Conservation (phyloP, 2,797 vertebrate genomes). For the Sphenopsis melanotis region DNA sequence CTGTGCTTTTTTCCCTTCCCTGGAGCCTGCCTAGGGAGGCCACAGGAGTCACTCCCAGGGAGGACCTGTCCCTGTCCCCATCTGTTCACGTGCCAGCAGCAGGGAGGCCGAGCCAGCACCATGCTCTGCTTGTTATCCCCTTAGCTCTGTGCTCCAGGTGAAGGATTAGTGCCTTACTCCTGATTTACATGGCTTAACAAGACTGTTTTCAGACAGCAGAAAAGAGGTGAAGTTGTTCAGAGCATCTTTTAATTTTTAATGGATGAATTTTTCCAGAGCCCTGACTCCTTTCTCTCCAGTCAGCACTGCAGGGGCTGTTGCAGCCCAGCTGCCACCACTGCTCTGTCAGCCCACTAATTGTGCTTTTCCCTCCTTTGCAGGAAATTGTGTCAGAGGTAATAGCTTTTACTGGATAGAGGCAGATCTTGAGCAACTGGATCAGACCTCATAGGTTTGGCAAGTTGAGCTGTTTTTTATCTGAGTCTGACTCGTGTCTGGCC, state of each 20-base stretch:
- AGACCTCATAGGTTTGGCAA: slow-evolving; percentile 57
- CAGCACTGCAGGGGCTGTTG: background rate
- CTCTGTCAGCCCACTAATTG: slow-evolving; percentile 5
- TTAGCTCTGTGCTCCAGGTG: background rate
- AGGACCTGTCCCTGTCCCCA: background rate
- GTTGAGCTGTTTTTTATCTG: background rate
- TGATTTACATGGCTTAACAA: background rate
- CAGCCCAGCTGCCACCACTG: background rate
- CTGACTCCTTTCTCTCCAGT: background rate
- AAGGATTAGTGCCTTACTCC: background rate
- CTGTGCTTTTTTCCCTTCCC: background rate
- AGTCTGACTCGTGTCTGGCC: slow-evolving; percentile 23
- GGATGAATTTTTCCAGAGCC: background rate
- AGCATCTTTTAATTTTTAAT: background rate
- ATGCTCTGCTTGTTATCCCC: background rate
- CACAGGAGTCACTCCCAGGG: background rate
- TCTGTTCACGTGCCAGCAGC: background rate
- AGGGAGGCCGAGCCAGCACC: background rate
- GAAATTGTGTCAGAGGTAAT: slow-evolving; percentile 60
- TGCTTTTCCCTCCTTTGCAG: slow-evolving; percentile 28
- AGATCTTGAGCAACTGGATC: slow-evolving; percentile 48
- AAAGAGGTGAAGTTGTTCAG: background rate
- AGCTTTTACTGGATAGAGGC: slow-evolving; percentile 43
- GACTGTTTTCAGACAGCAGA: background rate
- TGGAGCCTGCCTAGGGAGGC: background rate